Conservation (phyloP, 1,140 invertebrate genomes). For the Laupala kohalensis region DNA sequence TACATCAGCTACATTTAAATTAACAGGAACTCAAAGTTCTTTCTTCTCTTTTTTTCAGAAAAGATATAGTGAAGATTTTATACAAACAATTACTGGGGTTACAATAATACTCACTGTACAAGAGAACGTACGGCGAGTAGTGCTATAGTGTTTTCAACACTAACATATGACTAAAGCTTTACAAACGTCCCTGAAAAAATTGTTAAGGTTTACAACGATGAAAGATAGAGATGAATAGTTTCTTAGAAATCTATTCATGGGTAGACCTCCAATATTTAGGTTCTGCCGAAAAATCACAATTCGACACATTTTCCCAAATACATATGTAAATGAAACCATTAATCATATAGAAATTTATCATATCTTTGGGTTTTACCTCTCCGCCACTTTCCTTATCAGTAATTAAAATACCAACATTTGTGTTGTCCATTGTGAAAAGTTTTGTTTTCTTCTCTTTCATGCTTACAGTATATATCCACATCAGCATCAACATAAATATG, state of each 20-base stretch:
- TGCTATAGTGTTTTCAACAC: neutral
- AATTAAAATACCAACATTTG: neutral
- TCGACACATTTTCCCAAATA: neutral
- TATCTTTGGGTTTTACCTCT: neutral
- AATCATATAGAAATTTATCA: neutral
- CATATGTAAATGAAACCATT: neutral
- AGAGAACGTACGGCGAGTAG: neutral
- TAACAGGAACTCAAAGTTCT: neutral
- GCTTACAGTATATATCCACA: neutral
- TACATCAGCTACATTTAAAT: neutral
- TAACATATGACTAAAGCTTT: neutral
- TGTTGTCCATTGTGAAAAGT: neutral
- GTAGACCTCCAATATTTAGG: neutral
- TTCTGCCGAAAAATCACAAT: neutral
- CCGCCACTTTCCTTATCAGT: neutral
- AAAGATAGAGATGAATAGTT: neutral
- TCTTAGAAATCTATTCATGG: neutral
- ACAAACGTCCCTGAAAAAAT: neutral
- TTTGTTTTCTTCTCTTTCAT: neutral
- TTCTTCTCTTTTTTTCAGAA: neutral
- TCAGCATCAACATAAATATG: neutral
- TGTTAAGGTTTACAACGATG: neutral
- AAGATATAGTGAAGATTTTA: neutral
- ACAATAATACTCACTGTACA: neutral
- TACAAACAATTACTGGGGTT: neutral